Evolutionary conservation across 2,797 vertebrate species (phyloP).

Genomic region (Potorous gilbertii): DNA sequence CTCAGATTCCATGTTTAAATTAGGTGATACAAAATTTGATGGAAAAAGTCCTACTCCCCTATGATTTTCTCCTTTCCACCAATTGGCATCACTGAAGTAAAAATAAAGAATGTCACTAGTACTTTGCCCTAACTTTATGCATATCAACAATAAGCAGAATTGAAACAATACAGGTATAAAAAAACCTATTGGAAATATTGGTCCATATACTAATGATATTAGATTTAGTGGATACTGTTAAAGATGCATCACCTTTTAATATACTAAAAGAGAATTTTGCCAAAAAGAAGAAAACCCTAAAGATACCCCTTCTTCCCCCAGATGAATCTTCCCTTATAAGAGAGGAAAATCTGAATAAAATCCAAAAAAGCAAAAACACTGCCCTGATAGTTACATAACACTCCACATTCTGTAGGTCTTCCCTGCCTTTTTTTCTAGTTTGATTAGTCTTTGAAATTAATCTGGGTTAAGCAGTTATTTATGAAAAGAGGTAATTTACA

Average conservation of each 20-base stretch:
- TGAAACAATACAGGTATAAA: slow-evolving; percentile 16
- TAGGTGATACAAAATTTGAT: slow-evolving; percentile 96
- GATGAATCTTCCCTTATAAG: neutral
- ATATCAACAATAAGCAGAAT: slow-evolving; percentile 7
- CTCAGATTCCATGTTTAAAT: slow-evolving; percentile 92
- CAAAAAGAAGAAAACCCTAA: neutral
- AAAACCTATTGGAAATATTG: slow-evolving; percentile 30
- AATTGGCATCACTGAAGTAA: slow-evolving; percentile 93
- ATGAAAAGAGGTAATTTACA: neutral
- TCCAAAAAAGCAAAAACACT: neutral
- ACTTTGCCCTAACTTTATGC: slow-evolving; percentile 17
- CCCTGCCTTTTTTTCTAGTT: neutral
- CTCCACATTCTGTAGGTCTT: neutral
- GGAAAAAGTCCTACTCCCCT: slow-evolving; percentile 97
- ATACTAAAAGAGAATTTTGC: slow-evolving; percentile 16
- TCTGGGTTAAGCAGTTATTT: neutral
- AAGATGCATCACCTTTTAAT: slow-evolving; percentile 1
- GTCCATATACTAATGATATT: slow-evolving; percentile 1
- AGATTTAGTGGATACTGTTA: slow-evolving; percentile 46
- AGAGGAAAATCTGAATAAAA: neutral
- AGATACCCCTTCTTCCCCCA: neutral
- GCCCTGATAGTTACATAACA: neutral
- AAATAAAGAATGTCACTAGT: slow-evolving; percentile 31
- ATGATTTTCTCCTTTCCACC: slow-evolving; percentile 99
- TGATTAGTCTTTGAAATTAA: neutral